Base-by-base conservation (phyloP, 2,888 invertebrate species). In the Patella depressa region DNA sequence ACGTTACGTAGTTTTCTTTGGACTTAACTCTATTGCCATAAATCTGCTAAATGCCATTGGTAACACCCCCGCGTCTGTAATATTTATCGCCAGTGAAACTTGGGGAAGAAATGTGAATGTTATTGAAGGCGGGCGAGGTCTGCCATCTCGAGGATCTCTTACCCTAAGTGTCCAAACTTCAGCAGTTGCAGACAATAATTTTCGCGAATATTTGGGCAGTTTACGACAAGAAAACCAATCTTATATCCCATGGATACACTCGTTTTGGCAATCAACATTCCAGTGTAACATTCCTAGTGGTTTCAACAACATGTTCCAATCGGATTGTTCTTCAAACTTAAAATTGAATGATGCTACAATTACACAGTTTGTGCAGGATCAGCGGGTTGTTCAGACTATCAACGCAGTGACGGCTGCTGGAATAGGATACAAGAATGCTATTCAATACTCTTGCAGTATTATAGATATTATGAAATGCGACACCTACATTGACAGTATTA, bases 41-140 rank as follows among this genome's bases (percentile, higher is more conserved):
- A 78, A 79, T 17, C 75, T 89, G 2, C 72, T 89, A 9, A 78
- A 83, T 9, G 81, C 81, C 15, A 81, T 84, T 24, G 74, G 74
- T 11, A 72, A 17, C 3, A 74, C 73, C 57, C 71, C 73, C 2
- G 76, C 77, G 1, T 77, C 80, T 9, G 79, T 85, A 19, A 80
- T 84, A 34, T 88, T 88, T 54, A 79, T 88, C n/a, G 86, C 86
- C 19, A 87, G 88, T 74, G 88, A 88, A 72, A 84, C 85, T 1
- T 88, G 88, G 88, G 87, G 88, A n/a, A 82, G 82, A 0, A 83
- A 81, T 71, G 24, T 53, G 2, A 70, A 79, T 4, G 72, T 87
- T 15, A 59, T 87, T 11, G 57, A 74, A 15, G 79, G 75, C 3
- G 74, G 76, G 1, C 53, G 80, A 2, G 85, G 83, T 0, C 76